A percentile compares a stretch with the other conserved stretches of the same genome.
phyloP scores from a whole-genome alignment of 2,797 vertebrate genomes.

The Onychomys leucogaster region DNA sequence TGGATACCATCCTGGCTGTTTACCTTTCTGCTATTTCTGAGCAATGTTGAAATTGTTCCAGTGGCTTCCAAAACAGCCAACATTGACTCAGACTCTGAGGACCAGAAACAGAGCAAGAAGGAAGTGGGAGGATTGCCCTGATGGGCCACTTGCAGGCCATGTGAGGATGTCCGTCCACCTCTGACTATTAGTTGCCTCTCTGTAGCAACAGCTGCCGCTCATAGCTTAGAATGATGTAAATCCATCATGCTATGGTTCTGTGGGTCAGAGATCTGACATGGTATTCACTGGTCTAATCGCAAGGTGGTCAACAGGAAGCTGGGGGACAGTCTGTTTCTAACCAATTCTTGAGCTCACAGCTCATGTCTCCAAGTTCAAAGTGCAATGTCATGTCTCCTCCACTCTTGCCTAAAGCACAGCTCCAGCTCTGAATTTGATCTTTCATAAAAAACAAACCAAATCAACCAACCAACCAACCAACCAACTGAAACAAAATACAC shows the following conservation, averaged over 20 bases:
- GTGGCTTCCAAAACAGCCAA: not conserved
- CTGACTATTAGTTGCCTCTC: not conserved
- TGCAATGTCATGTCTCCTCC: not conserved
- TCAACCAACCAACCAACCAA: no score
- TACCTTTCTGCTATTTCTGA: not conserved
- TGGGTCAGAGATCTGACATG: not conserved
- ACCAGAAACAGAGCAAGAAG: not conserved
- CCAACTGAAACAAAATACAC: not conserved
- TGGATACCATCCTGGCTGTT: not conserved
- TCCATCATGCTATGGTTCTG: not conserved
- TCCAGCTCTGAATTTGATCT: not conserved
- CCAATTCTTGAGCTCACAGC: no score
- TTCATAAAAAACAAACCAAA: not conserved
- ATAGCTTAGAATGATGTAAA: not conserved
- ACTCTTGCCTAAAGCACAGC: not conserved
- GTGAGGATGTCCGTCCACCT: accelerated
- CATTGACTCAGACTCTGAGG: not conserved
- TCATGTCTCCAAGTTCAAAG: not conserved
- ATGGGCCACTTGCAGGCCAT: not conserved
- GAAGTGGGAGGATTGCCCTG: accelerated
- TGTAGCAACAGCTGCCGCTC: not conserved
- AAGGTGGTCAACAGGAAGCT: not conserved
- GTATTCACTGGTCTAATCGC: not conserved
- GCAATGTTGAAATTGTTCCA: not conserved
- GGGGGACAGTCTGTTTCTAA: not conserved